Conservation (phyloP, 2,797 vertebrate genomes). For the Hirundo rustica region DNA sequence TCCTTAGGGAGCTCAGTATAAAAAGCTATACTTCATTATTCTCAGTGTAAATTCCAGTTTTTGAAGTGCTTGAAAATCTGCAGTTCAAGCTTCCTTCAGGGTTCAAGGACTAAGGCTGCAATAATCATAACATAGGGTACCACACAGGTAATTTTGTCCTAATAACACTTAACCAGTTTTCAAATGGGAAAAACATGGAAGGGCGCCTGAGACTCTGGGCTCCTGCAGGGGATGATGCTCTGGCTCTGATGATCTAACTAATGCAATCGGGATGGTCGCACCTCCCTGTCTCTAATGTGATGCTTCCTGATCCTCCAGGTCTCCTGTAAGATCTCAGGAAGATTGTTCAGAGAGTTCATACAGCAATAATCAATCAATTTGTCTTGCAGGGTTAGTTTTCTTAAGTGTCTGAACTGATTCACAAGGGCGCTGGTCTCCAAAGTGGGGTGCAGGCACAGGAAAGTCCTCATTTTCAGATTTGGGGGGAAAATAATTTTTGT, state of each 20-base stretch:
- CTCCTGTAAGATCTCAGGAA: not conserved
- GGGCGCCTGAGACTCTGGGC: not conserved
- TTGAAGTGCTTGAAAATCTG: not conserved
- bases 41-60: not conserved
- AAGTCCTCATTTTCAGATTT: not conserved
- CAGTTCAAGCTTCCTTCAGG: not conserved
- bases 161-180: not conserved
- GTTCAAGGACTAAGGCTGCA: not conserved
- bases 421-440: not conserved
- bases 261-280: not conserved
- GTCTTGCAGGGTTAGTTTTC: not conserved
- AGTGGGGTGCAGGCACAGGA: not conserved
- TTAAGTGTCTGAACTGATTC: not conserved
- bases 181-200: not conserved
- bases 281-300: not conserved
- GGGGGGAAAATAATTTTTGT: not conserved
- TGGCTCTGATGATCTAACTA: not conserved
- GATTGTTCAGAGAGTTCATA: not conserved
- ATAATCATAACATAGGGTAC: not conserved
- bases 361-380: not conserved
- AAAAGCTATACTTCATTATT: not conserved
- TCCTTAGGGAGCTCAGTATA: not conserved
- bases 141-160: not conserved
- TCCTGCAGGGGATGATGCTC: not conserved
- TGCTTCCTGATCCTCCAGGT: not conserved